Evolutionary conservation across 2,888 invertebrate genomes (phyloP), one percentile per base, ranked within the genome.

Genomic region (Platerodrilus igneus): DNA sequence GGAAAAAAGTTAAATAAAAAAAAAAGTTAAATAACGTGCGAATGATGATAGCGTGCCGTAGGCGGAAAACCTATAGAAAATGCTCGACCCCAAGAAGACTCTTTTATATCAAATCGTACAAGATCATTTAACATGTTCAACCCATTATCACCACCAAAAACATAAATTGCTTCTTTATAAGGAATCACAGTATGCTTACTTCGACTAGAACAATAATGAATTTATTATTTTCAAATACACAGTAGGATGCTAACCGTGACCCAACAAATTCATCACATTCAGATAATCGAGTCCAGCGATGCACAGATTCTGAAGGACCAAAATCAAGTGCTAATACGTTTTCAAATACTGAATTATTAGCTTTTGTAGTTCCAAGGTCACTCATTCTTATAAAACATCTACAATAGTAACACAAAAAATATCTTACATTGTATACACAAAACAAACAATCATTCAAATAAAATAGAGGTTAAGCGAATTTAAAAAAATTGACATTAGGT

Each of bases 181-280:
- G 93, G 86, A 3, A 95, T 91, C 11, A 92, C 88, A 4, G 95
- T 95, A 60, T 95, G 95, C 62, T 95, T 95, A 65, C 93, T 94
- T 38, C 95, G 79, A 60, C 94, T 93, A 65, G 7, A 22, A 27
- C 16, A 8, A 29, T 9, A 21, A 5, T n/a, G 21, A 11, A 20
- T 2, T 14, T 20, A 4, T 19, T 17, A 15, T 5, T 10, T 4
- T 28, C 5, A 10, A 28, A 6, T 25, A 21, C 15, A 26, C 10
- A n/a, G 25, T 21, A 30, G 22, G 18, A 35, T 33, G 36, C 32
- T 30, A 64, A 91, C 92, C 88, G 87, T 30, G 92, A 90, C 9
- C 94, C 94, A 37, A 95, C 94, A 73, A 95, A 95, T 67, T 94
- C 94, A 60, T 91, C 92, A 69, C 94, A 94, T 65, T 93, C 94